Evolutionary conservation across 2,113 vertebrate genomes (phyloP).

Genomic region (Vireo altiloquus): DNA sequence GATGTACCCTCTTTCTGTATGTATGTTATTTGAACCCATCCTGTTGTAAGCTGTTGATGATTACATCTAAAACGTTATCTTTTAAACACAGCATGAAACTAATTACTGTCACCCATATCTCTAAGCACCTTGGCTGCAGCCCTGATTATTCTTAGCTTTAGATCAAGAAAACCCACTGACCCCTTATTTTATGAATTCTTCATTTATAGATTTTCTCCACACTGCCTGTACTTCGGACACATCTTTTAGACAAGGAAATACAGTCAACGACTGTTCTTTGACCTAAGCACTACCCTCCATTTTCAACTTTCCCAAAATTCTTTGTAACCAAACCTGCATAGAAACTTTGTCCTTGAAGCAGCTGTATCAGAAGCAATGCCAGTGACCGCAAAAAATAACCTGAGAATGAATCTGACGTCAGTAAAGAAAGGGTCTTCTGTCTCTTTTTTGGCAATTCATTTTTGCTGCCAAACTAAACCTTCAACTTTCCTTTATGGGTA

Average conservation of each 20-base stretch:
- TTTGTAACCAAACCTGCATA: not conserved
- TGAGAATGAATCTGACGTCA: not conserved
- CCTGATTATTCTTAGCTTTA: conserved; percentile 2
- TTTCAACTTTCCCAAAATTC: not conserved
- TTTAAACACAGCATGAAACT: conserved; percentile 34
- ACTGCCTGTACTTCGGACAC: not conserved
- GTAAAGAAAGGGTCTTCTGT: not conserved
- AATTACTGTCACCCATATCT: conserved; percentile 18
- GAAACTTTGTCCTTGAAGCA: not conserved
- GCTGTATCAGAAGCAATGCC: not conserved
- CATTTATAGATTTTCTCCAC: not conserved
- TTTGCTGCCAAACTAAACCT: not conserved
- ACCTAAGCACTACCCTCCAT: not conserved
- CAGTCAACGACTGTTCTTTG: not conserved
- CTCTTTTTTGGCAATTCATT: not conserved
- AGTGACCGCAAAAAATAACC: not conserved
- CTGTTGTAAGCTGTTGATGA: not conserved
- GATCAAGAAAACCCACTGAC: not conserved
- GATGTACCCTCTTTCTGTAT: not conserved
- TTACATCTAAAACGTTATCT: not conserved
- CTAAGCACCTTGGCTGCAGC: not conserved
- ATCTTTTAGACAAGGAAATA: not conserved
- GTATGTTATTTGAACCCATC: not conserved
- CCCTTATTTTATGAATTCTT: not conserved
- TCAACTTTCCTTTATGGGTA: not conserved